Evolutionary conservation across 2,113 vertebrate species (phyloP), one percentile per base, ranked within the genome.

Genomic region (Caloenas nicobarica): DNA sequence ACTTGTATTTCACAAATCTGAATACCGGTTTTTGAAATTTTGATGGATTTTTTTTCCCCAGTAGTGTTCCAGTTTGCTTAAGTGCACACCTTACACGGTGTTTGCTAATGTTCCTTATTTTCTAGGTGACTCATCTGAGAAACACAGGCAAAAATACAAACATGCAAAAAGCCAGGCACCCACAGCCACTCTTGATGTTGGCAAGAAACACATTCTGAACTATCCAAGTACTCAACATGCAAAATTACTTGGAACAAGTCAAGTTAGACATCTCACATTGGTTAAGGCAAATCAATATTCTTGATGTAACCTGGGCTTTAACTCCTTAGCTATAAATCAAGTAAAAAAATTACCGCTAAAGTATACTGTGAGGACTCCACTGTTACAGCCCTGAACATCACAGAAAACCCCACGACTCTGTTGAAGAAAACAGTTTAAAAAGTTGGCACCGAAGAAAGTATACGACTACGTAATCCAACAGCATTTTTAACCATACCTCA

Each of bases 91-190:
- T 81, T 69, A n/a, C 48, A 56, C 46, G 26, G 50, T 72, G 70
- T 81, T 91, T 72, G 91, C 58, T 66, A 62, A 62, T 64, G 33
- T 57, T 77, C 64, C 58, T 91, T n/a, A 54, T 93, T 91, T 95
- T 88, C 84, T 62, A 91, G 23, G 70, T 72, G 69, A 88, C 58
- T 91, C 53, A 72, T 50, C 74, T 73, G 38, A 68, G 74, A 77
- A 84, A 72, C 21, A n/a, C 38, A 40, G 54, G 58, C 58, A 77
- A 91, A 85, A 77, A n/a, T 23, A 44, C 14, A 76, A 53, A 36
- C 58, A 38, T 19, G 28, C 11, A 68, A 58, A 84, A 61, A 50
- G 7, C 31, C 3, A 44, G 12, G 51, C 21, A 48, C 50, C 54
- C 38, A 22, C 2, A 26, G 60, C 66, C 33, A 34, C 79, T 65